Base-by-base conservation (phyloP, 1,140 invertebrate genomes). In the Ceratina calcarata region DNA sequence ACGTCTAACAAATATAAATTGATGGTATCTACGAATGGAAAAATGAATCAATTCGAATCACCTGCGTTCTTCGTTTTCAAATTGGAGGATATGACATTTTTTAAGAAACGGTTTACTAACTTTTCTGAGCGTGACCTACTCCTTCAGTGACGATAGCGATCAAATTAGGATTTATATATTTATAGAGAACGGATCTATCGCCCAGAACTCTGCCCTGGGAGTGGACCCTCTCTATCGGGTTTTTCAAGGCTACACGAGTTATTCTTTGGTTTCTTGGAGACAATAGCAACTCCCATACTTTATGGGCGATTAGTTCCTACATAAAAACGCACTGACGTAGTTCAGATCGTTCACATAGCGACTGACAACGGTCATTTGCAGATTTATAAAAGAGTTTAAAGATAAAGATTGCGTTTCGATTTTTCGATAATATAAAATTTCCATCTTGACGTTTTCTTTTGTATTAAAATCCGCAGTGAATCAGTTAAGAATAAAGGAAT, bases 151-250 rank as follows among this genome's bases (percentile, higher is more conserved):
- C 94, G 82, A 99, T 94, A 32, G 97, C 97, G 61, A 99, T 95
- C 77, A 99, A 93, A 94, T 99, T 99, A 27, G 99, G 99, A 95
- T 99, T 99, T 65, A 98, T 95, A 91, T 99, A 99, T 91, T 99
- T 99, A 93, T 99, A 99, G 22, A 99, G 95, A 58, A 99, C 99
- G 89, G 97, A 98, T 86, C 99, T 95, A 94, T 99, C 99, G 49
- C 96, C 96, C 77, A 99, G 93, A 45, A 99, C 98, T 86, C 98
- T 95, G 37, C 99, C 99, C 91, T 98, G 98, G 1, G 98, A 99
- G 91, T 99, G 98, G 13, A 99, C 98, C 87, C 96, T 95, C 94
- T 99, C 99, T 82, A 95, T 93, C 15, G 95, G 92, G 89, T 95
- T 95, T 89, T 97, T 97, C 6, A 94, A 93, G 64, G 95, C 94